Evolutionary conservation across 2,797 vertebrate genomes (phyloP).

Genomic region (Danio jaintianensis): DNA sequence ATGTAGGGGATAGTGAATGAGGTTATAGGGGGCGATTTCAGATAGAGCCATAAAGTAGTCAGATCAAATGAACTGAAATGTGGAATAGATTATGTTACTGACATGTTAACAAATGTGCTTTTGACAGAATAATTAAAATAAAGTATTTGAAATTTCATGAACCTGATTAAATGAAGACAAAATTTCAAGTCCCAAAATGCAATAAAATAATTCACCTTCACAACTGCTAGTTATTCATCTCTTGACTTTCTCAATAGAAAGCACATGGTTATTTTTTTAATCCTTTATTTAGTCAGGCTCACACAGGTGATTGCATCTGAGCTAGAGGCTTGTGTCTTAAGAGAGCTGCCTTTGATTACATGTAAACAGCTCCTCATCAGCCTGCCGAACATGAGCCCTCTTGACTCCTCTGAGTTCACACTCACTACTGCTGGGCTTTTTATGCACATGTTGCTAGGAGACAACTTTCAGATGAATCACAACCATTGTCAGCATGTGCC

Average conservation of each 20-base stretch:
- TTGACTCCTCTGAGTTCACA: slow-evolving; percentile 42
- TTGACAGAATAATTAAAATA: not conserved
- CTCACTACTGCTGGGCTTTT: slow-evolving; percentile 13
- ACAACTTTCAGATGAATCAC: slow-evolving; percentile 42
- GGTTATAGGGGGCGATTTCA: no score
- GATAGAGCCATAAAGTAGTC: no score
- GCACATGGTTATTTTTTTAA: not conserved
- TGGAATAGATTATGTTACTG: no score
- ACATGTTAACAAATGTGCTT: no score
- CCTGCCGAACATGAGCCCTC: slow-evolving; percentile 27
- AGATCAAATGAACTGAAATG: no score
- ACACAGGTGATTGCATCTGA: slow-evolving; percentile 40
- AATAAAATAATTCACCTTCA: not conserved
- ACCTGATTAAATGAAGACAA: not conserved
- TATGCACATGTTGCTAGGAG: slow-evolving; percentile 57
- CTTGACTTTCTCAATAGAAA: not conserved
- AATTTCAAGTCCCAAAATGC: not conserved
- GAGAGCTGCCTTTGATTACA: slow-evolving; percentile 46
- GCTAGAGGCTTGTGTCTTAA: slow-evolving; percentile 17
- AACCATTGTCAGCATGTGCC: slow-evolving; percentile 22
- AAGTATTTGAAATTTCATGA: not conserved
- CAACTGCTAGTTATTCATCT: not conserved
- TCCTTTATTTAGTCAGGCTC: slow-evolving; percentile 14
- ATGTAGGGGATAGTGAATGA: no score
- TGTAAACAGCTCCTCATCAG: slow-evolving; percentile 56